Conservation (phyloP, 2,113 vertebrate species). For the Copsychus sechellarum region DNA sequence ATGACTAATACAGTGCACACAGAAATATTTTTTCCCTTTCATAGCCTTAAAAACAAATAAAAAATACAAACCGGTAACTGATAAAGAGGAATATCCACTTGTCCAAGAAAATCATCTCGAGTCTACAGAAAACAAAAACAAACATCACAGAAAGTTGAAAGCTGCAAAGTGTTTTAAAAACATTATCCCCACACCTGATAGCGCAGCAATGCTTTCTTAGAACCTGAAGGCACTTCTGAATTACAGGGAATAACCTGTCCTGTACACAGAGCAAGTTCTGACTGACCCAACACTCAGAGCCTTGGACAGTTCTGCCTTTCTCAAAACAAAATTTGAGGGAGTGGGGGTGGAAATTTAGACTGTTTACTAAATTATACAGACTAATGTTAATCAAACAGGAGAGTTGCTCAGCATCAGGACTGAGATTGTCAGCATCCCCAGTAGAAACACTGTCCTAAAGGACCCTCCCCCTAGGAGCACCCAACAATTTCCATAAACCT, state of each 20-base stretch:
- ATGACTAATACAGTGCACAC: background rate
- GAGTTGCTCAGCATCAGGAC: background rate
- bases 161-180: background rate
- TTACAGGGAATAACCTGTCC: background rate
- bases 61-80: constrained; percentile 90
- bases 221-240: background rate
- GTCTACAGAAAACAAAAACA: constrained; percentile 78
- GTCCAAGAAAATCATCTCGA: constrained; percentile 96
- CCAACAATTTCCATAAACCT: background rate
- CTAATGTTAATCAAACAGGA: background rate
- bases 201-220: background rate
- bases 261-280: background rate
- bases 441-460: rapidly evolving
- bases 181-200: background rate
- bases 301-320: background rate
- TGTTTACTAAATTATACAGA: background rate
- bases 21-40: background rate
- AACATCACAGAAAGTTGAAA: background rate
- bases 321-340: background rate
- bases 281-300: background rate
- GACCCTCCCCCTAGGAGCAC: background rate
- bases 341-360: background rate
- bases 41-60: background rate
- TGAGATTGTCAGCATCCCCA: background rate
- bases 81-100: constrained; percentile 94